Evolutionary conservation across 2,888 invertebrate genomes (phyloP), one percentile per base, ranked within the genome.

Genomic region (Erannis defoliaria): DNA sequence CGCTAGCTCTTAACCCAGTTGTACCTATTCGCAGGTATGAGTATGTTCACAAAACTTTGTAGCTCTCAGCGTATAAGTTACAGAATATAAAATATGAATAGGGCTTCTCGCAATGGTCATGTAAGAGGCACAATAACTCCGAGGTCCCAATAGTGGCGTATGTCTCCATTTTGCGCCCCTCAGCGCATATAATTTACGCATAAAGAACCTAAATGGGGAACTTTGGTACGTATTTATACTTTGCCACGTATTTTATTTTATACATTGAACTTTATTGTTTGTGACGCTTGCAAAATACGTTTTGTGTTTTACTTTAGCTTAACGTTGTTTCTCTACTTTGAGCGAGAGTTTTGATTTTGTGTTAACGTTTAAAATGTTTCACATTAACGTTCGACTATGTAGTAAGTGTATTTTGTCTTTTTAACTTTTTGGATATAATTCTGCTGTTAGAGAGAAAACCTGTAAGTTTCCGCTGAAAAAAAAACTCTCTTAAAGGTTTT

Each of bases 81-180:
- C 84, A 75, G 77, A 77, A 78, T 80, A 87, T 89, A 84, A 90
- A 88, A 88, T 87, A 89, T 87, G 85, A 87, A 89, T 82, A 77
- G 79, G 79, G 74, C 73, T 76, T 76, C 75, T 75, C 72, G 77
- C 75, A 78, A 76, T 71, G 78, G 77, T 76, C 82, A 81, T 84
- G 80, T 80, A 82, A 84, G 82, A 70, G 78, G 78, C 71, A 84
- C 84, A 79, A 88, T 86, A 88, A 85, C 88, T 88, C 83, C 70
- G 67, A 50, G 63, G 80, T 90, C 92, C 90, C 92, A 68, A 78
- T 81, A 84, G 92, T 83, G 74, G 84, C 77, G 85, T 92, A 85
- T 85, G 88, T 93, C 90, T 90, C 90, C 86, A 92, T 91, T 90
- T 84, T 84, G 76, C 80, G 81, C 78, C 88, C 88, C 89, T 78